These are phyloP conservation scores for Halictus ligatus DNA, from an alignment of 2,888 invertebrate genomes.

Conservation along the genomic window DNA sequence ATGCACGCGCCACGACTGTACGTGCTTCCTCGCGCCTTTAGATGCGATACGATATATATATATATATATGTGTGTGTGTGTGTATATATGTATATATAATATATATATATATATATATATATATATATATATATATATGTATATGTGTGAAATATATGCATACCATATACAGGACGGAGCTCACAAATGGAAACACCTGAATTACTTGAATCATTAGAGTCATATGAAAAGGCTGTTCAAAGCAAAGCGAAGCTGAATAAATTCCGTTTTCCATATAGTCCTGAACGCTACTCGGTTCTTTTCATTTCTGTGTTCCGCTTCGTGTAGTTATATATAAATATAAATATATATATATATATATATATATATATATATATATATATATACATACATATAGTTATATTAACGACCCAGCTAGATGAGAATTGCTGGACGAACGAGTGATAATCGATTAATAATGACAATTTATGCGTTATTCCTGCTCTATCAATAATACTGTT, in stretches of 20 bases:
- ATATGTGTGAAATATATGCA: neutral
- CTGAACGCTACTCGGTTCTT: neutral
- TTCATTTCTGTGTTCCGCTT: neutral
- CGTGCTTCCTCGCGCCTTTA: slow-evolving; percentile 46
- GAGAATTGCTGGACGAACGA: slow-evolving; percentile 50
- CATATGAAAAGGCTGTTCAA: neutral
- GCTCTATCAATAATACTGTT: slow-evolving; percentile 36
- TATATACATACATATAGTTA: slow-evolving; percentile 38
- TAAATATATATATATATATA: slow-evolving; percentile 30
- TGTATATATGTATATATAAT: neutral
- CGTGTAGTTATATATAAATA: slow-evolving; percentile 10
- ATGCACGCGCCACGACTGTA: slow-evolving; percentile 11
- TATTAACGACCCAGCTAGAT: slow-evolving; percentile 37
- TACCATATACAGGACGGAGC: neutral
- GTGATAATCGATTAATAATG: slow-evolving; percentile 58
- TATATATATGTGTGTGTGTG: too few relatives aligned
- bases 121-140: neutral
- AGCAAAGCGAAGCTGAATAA: neutral
- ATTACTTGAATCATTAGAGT: neutral
- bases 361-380: slow-evolving; percentile 33
- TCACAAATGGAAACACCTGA: neutral
- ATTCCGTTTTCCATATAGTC: neutral
- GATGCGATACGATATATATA: slow-evolving; percentile 46
- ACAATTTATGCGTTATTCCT: slow-evolving; percentile 43
- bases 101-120: slow-evolving; percentile 26